Percentiles rank a stretch among this genome's conserved stretches.
Conservation (phyloP, 2,113 vertebrate genomes). For the Syngnathus typhle region DNA sequence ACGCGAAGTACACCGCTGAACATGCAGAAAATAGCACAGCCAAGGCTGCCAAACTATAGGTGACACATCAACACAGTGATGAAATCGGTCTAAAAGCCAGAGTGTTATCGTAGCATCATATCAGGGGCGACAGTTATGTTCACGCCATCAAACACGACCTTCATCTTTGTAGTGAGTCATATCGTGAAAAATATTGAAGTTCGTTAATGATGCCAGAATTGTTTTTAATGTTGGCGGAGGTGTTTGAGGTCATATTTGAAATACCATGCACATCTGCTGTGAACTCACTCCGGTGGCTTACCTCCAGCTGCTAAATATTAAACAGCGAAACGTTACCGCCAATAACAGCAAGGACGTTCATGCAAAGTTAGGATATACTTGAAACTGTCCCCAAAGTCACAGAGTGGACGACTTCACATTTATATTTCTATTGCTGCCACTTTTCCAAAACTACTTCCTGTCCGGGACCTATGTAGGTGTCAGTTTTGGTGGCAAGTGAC, state of each 20-base stretch:
- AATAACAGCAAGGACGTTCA: conserved; percentile 7
- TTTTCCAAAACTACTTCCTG: not conserved
- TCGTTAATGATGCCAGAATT: not conserved
- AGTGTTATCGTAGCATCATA: not conserved
- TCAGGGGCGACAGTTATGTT: not conserved
- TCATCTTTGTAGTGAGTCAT: conserved; percentile 4
- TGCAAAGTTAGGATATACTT: not conserved
- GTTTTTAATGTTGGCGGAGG: conserved; percentile 6
- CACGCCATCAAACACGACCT: not conserved
- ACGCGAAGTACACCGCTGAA: not conserved
- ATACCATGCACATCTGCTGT: conserved; percentile 15
- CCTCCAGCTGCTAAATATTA: conserved; percentile 20
- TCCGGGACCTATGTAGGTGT: too few relatives aligned
- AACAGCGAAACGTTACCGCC: conserved; percentile 4
- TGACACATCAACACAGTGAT: not conserved
- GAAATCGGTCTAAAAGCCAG: not conserved
- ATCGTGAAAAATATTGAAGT: not conserved
- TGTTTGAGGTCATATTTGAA: conserved; percentile 16
- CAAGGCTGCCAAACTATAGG: not conserved
- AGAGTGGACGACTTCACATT: not conserved
- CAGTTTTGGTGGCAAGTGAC: too few relatives aligned
- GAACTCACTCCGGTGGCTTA: conserved; percentile 14
- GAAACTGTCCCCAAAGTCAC: conserved; percentile 9
- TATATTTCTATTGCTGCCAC: not conserved
- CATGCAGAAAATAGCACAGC: not conserved